Evolutionary conservation across 2,113 vertebrate genomes (phyloP).

Genomic region (Tragelaphus imberbis): DNA sequence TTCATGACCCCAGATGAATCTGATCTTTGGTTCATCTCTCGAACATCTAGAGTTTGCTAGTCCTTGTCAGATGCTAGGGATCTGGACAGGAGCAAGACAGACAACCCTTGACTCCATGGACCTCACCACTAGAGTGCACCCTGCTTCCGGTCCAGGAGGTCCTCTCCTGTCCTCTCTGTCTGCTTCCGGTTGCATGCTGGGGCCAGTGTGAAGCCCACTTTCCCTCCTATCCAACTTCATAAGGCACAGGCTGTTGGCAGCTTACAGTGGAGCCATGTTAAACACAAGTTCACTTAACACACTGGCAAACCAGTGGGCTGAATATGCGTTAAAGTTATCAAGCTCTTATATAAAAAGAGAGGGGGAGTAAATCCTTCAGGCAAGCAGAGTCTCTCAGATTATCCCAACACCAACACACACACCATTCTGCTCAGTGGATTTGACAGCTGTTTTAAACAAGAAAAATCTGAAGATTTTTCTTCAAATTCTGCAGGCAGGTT

Average conservation of each 20-base stretch:
- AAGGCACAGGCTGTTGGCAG: not conserved
- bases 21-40: not conserved
- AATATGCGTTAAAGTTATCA: not conserved
- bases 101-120: not conserved
- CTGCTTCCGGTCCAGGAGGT: not conserved
- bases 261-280: not conserved
- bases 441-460: not conserved
- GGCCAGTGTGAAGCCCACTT: not conserved
- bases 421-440: not conserved
- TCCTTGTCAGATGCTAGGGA: not conserved
- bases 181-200: not conserved
- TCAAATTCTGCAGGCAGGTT: not conserved
- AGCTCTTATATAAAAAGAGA: not conserved
- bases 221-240: not conserved
- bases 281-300: not conserved
- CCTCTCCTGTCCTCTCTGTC: not conserved
- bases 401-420: not conserved
- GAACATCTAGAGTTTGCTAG: not conserved
- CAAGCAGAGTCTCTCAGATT: not conserved
- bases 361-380: not conserved
- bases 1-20: not conserved
- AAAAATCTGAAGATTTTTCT: not conserved
- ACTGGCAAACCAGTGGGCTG: not conserved
- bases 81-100: not conserved
- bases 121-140: not conserved